Conservation (phyloP, 2,113 vertebrate genomes). For the Phalacrocorax aristotelis region DNA sequence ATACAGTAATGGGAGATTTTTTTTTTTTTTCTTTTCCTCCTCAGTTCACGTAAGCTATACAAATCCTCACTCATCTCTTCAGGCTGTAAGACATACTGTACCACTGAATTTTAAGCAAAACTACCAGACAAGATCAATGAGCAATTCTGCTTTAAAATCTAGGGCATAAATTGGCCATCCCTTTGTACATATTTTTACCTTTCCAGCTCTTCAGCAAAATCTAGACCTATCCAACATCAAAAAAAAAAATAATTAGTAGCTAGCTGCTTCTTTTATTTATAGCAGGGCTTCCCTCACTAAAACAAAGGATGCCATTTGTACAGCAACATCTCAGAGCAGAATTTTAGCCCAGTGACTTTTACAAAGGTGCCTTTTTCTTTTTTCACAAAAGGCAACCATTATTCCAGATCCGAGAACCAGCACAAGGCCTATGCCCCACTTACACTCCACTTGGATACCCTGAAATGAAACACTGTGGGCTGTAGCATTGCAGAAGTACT, state of each 20-base stretch:
- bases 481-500: neutral
- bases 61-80: neutral
- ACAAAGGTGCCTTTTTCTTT: neutral
- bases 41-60: neutral
- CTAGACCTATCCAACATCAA: neutral
- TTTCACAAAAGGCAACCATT: neutral
- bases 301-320: neutral
- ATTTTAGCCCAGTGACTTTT: neutral
- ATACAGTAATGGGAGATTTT: conserved; percentile 4
- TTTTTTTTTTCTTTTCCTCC: conserved; percentile 14
- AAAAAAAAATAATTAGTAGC: neutral
- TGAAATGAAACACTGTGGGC: neutral
- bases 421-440: neutral
- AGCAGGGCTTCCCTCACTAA: neutral
- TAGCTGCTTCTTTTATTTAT: neutral
- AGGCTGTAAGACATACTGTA: conserved; percentile 5
- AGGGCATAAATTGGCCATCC: neutral
- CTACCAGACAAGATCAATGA: conserved; percentile 21
- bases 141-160: conserved; percentile 48
- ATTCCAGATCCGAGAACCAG: neutral
- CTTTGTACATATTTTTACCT: conserved; percentile 4
- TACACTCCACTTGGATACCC: neutral
- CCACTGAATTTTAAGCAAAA: conserved; percentile 41
- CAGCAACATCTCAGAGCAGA: neutral
- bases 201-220: neutral